Base-by-base conservation (phyloP, 2,888 invertebrate species). In the Eupithecia exiguata region DNA sequence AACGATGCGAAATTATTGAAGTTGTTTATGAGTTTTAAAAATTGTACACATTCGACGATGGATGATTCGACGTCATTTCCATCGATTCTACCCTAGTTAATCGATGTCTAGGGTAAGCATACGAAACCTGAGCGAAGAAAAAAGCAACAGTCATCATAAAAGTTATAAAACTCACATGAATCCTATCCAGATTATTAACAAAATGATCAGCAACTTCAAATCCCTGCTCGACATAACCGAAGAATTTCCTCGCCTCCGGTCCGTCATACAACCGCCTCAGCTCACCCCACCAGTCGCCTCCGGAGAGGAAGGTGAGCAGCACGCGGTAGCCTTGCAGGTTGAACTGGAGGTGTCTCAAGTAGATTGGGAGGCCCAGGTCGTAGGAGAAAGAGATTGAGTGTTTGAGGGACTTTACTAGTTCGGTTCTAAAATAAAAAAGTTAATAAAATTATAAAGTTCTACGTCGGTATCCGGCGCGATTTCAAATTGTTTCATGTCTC, bases 211-310 rank as follows among this genome's bases (percentile, higher is more conserved):
- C 83, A 0, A 93, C 86, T 5, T 91, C 90, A 18, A 93, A 90
- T 61, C 87, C 90, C 14, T 84, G 86, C 76, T 94, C 94, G 30
- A 90, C 38, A 1, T 87, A 77, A 1, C 89, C 84, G 43, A 94
- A 88, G 79, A 95, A 91, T 40, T 81, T 81, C 0, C 38, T 80
- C 1, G 89, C 85, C 43, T 88, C 82, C 0, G 89, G 87, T 38
- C 93, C 93, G 16, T 80, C 84, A 78, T 93, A 94, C 25, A 91
- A 68, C 0, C 77, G 53, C 36, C 86, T 85, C 18, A 94, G 79
- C 0, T 84, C 84, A 1, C 53, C 76, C 94, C 94, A 95, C 95
- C 95, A 95, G 75, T 94, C 85, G 0, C 83, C 88, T 0, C 93
- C 94, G 0, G 90, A 80, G 1, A 94, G 82, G 82, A 94, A 93